Base-by-base conservation (phyloP, 2,888 invertebrate genomes). In the Heliconius aoede region DNA sequence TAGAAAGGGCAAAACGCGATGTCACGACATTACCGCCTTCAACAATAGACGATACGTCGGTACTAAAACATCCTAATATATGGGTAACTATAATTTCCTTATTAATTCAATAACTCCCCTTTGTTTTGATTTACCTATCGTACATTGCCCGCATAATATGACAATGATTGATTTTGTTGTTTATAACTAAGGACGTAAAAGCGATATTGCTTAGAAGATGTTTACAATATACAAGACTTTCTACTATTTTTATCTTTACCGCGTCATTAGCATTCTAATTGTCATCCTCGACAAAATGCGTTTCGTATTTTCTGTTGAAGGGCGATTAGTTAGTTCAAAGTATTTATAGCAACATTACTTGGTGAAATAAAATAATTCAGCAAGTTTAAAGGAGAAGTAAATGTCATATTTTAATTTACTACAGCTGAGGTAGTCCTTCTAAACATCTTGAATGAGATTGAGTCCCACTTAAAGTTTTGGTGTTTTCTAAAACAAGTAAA, bases 1-100 rank as follows among this genome's bases (percentile, higher is more conserved):
- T 85, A 77, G 88, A 87, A 84, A 90, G 94, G 83, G 86, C 85
- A 85, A 93, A 92, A 89, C 91, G 94, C 67, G 90, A 92, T 87
- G 89, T 89, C 74, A 81, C 89, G 64, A 81, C 82, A 40, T 78
- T 83, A 75, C 81, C 90, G 80, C 85, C 90, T 79, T 83, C 89
- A 80, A 87, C 90, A 76, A 83, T 84, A 61, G 81, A 87, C 76
- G 91, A 75, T 36, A 40, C 36, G 8, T 24, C 65, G 4, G 4
- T 65, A 65, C 28, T 58, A 51, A 72, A 89, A 87, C 94, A 93
- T 83, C 91, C 93, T 80, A 94, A 90, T 88, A 93, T 93, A 86
- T 94, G 94, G 94, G 94, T 95, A 92, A 91, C 83, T 72, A 72
- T 73, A 28, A 55, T 78, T 77, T 80, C 67, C 72, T 64, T 64